phyloP scores from a whole-genome alignment of 2,797 vertebrate genomes.

The Gymnoscopelus braueri region DNA sequence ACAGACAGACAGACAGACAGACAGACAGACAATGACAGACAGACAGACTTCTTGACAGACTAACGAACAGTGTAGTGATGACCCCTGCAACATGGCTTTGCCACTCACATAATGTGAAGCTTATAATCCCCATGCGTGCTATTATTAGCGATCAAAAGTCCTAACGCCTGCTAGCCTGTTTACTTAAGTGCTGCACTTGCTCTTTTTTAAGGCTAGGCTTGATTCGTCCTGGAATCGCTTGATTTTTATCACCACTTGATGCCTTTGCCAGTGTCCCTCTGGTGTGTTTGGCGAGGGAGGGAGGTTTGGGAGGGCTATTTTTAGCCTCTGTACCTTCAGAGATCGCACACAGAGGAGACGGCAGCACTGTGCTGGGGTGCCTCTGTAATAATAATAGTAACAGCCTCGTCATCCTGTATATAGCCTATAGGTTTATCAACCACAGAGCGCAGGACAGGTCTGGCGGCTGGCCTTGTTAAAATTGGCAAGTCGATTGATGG shows the following conservation, averaged over 20 bases:
- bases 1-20: too few species aligned
- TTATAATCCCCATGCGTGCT: conserved; percentile 19
- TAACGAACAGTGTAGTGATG: not conserved
- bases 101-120: conserved; percentile 14
- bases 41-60: too few species aligned
- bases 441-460: conserved; percentile 4
- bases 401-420: conserved; percentile 59
- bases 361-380: conserved; percentile 50
- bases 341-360: conserved; percentile 38
- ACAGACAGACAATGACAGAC: too few species aligned
- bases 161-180: conserved; percentile 14
- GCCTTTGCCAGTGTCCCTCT: conserved; percentile 32
- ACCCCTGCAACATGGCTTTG: conserved; percentile 7
- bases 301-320: conserved; percentile 59
- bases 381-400: conserved; percentile 66
- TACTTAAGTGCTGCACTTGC: conserved; percentile 13
- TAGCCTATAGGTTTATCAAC: conserved; percentile 44
- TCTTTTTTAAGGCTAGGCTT: conserved; percentile 18
- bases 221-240: conserved; percentile 19
- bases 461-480: conserved; percentile 29
- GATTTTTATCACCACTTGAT: conserved; percentile 14
- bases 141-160: conserved; percentile 28
- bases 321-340: conserved; percentile 62
- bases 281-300: conserved; percentile 5
- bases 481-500: conserved; percentile 52